A percentile compares a stretch with the other conserved stretches of the same genome.
Evolutionary conservation across 2,888 invertebrate genomes (phyloP).

Genomic region (Alloscopus bannaensis): DNA sequence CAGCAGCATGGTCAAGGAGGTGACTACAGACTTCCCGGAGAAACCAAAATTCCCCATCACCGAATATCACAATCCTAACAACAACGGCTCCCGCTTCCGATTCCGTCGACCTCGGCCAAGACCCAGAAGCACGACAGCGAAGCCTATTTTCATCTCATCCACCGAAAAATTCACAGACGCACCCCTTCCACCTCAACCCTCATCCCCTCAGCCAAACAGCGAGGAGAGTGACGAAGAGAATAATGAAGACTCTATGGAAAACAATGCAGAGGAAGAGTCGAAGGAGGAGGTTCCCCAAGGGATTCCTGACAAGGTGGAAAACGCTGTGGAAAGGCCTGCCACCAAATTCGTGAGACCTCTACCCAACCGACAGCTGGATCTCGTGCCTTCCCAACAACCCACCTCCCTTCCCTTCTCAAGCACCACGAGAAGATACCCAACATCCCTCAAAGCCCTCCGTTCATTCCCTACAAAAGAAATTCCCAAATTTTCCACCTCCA

Average conservation of each 20-base stretch:
- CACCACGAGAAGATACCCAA: conserved; percentile 56
- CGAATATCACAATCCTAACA: conserved; percentile 45
- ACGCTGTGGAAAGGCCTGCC: conserved; percentile 17
- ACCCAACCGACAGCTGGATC: conserved; percentile 19
- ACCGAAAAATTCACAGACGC: conserved; percentile 43
- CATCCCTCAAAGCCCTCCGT: conserved; percentile 37
- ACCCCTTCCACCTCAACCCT: conserved; percentile 18
- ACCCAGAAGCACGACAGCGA: conserved; percentile 43
- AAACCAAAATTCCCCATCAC: conserved; percentile 34
- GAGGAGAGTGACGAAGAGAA: conserved; percentile 75
- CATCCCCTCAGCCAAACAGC: conserved; percentile 73
- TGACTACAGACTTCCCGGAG: conserved; percentile 41
- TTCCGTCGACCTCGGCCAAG: conserved; percentile 61
- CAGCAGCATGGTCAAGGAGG: conserved; percentile 38
- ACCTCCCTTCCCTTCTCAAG: conserved; percentile 67
- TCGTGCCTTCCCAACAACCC: not conserved
- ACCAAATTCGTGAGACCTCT: conserved; percentile 48
- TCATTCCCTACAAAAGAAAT: conserved; percentile 59
- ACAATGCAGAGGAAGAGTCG: conserved; percentile 43
- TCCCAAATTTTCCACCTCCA: conserved; percentile 51
- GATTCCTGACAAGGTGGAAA: conserved; percentile 16
- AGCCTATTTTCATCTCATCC: conserved; percentile 51
- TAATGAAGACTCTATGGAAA: conserved; percentile 49
- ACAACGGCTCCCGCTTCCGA: conserved; percentile 29
- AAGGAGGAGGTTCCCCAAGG: conserved; percentile 12